Base-by-base conservation (phyloP, 2,113 vertebrate species). In the Gallinago paraguaiae region DNA sequence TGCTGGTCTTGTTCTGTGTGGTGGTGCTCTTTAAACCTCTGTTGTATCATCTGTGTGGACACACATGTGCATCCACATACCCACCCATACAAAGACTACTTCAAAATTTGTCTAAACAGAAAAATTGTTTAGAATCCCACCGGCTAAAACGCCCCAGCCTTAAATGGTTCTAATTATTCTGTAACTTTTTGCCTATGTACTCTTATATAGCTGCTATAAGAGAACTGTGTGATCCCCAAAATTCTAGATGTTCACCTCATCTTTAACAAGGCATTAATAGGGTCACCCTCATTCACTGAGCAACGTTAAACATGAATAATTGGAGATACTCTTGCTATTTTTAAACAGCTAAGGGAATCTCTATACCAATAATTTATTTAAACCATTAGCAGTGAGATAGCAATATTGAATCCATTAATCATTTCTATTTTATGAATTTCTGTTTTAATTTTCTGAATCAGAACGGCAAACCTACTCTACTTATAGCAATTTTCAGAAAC, bases 361-460 rank as follows among this genome's bases (percentile, higher is more conserved):
- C 67, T 82, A 63, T 50, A 69, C 53, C 67, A 91, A 82, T 85
- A 93, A 92, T 85, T 89, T 93, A 85, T 93, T 92, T 93, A 96
- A 95, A 76, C 14, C 16, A 87, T 84, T 95, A 78, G 5, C 45
- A 91, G 46, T 71, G 43, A 76, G 48, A 87, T 69, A 27, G 37
- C 48, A 82, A 65, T 91, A 82, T 45, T 79, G 41, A 89, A 81
- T 68, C 27, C 28, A 91, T 59, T 74, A 82, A 82, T 85, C 94
- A 63, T 87, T 95, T 90, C 48, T 7, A 30, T 71, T 90, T 85
- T 80, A 59, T 69, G 12, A 82, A 82, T 54, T 92, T 94, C 41
- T 86, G 56, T 8, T 91, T 90, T 65, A 76, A 7, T 84, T 93
- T 90, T 80, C 63, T 76, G 53, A 72, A 61, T 79, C 48, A 57